These are phyloP conservation scores for Brachycybe producta DNA, from an alignment of 2,888 invertebrate species.

Conservation along the genomic window DNA sequence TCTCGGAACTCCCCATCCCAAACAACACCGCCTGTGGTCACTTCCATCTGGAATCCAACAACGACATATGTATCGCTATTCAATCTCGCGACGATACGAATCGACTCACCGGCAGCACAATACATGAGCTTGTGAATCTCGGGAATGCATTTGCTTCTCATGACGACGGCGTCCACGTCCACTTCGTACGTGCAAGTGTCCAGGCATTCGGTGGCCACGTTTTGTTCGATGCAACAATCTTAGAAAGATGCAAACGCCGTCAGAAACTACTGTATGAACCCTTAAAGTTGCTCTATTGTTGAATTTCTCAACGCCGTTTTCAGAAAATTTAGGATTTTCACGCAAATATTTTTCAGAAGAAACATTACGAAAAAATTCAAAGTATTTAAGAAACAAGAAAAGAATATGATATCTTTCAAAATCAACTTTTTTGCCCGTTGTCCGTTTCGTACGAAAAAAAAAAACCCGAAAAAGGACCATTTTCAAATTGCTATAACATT, in stretches of 20 bases:
- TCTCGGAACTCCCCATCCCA: conserved; percentile 61
- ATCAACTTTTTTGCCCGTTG: no score
- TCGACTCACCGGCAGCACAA: conserved; percentile 54
- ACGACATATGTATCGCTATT: neutral
- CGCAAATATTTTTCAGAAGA: no score
- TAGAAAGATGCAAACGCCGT: neutral
- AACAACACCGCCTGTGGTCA: conserved; percentile 73
- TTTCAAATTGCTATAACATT: no score
- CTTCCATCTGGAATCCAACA: conserved; percentile 36
- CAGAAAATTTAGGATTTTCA: no score
- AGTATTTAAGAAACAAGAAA: no score
- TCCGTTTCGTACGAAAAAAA: no score
- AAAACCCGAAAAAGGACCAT: no score
- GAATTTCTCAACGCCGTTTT: neutral
- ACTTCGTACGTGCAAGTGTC: conserved; percentile 66
- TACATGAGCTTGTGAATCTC: conserved; percentile 76
- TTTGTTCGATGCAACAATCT: conserved; percentile 62
- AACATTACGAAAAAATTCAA: no score
- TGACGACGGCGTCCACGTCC: conserved; percentile 68
- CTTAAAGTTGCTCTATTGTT: neutral
- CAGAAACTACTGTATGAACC: neutral
- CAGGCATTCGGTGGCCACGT: conserved; percentile 63
- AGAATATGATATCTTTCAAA: no score
- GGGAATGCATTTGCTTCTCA: conserved; percentile 62
- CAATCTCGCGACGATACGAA: neutral